phyloP scores from a whole-genome alignment of 2,797 vertebrate species.

The Coregonus sp. region DNA sequence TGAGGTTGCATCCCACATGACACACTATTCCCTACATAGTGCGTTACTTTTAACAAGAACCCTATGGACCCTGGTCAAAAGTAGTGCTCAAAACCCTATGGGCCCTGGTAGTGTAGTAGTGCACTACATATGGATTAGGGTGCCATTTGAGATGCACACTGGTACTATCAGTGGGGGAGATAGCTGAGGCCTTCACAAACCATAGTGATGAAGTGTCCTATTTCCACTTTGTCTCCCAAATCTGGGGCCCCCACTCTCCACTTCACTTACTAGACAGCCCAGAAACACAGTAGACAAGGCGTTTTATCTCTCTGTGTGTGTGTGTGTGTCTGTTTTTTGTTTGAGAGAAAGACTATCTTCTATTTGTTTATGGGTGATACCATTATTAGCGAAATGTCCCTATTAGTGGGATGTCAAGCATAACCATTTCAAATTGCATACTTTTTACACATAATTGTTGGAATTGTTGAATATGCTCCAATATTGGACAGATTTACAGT shows the following conservation, averaged over 20 bases:
- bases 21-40: neutral
- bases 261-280: conserved; percentile 49
- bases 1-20: neutral
- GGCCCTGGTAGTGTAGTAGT: neutral
- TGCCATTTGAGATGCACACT: conserved; percentile 5
- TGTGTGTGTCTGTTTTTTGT: conserved; percentile 24
- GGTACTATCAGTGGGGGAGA: conserved; percentile 60
- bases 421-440: neutral
- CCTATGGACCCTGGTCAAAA: neutral
- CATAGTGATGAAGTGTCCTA: conserved; percentile 68
- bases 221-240: conserved; percentile 65
- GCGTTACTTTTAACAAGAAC: neutral
- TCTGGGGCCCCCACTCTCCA: conserved; percentile 47
- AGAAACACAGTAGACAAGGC: conserved; percentile 42
- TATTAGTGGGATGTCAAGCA: neutral
- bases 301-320: conserved; percentile 53
- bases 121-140: neutral
- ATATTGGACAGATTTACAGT: neutral
- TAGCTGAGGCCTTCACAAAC: conserved; percentile 59
- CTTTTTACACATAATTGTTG: neutral
- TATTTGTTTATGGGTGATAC: neutral
- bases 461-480: neutral
- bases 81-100: neutral
- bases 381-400: neutral
- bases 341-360: neutral